A percentile compares a stretch with the other conserved stretches of the same genome.
phyloP scores from a whole-genome alignment of 2,888 invertebrate species.

The Apamea anceps region DNA sequence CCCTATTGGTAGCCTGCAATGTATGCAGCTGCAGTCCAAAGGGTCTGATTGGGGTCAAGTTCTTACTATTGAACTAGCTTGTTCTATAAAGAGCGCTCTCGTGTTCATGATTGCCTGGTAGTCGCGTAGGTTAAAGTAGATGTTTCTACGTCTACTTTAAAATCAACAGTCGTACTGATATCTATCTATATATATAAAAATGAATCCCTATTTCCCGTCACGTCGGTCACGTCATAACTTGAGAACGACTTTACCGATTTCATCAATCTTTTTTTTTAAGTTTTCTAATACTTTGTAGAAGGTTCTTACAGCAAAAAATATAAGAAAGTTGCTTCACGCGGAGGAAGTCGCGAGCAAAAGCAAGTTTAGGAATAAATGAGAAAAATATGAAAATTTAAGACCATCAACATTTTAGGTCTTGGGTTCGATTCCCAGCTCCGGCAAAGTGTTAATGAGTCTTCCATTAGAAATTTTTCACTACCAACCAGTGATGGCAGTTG shows the following conservation, averaged over 20 bases:
- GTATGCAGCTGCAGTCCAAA: conserved; percentile 68
- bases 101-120: conserved; percentile 51
- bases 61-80: conserved; percentile 60
- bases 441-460: neutral
- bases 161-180: neutral
- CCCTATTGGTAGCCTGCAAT: conserved; percentile 71
- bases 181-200: no score
- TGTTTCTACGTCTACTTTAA: conserved; percentile 1
- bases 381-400: neutral
- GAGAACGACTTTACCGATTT: no score
- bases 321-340: no score
- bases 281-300: no score
- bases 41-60: conserved; percentile 64
- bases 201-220: no score
- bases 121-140: neutral
- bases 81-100: conserved; percentile 34
- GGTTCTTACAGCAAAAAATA: no score
- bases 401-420: neutral
- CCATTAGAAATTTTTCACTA: neutral
- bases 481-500: neutral
- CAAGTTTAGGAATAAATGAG: no score
- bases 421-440: neutral
- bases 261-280: no score
- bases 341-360: no score
- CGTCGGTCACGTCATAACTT: no score